Evolutionary conservation across 2,888 invertebrate genomes (phyloP).

Genomic region (Ennomos quercinarius): DNA sequence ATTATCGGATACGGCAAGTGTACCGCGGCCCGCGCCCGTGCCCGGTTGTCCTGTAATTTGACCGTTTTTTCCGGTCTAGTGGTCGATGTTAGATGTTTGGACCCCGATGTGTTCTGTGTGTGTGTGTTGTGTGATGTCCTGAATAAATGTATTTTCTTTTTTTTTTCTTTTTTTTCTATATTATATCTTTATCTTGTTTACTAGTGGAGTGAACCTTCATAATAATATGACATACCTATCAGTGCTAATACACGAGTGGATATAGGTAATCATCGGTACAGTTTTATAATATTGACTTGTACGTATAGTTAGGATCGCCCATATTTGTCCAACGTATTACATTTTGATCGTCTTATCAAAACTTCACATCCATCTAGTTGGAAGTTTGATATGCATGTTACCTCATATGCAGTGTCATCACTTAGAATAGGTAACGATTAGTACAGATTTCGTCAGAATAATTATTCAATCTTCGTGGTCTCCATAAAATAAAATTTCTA

Average conservation of each 20-base stretch:
- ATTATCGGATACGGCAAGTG: constrained; percentile 58
- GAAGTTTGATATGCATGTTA: too few relatives aligned
- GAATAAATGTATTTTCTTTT: too few relatives aligned
- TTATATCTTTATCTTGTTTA: constrained; percentile 41
- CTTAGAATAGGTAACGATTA: background rate
- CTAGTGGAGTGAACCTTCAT: constrained; percentile 1
- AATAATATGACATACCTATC: background rate
- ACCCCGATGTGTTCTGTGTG: too few relatives aligned
- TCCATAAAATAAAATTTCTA: constrained; percentile 29
- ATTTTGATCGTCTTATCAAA: too few relatives aligned
- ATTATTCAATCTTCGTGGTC: constrained; percentile 15
- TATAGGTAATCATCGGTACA: constrained; percentile 2
- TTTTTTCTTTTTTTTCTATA: too few relatives aligned
- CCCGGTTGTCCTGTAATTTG: constrained; percentile 53
- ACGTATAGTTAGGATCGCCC: background rate
- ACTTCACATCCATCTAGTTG: too few relatives aligned
- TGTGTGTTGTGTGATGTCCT: too few relatives aligned
- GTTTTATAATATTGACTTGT: constrained; percentile 11
- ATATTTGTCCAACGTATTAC: constrained; percentile 1
- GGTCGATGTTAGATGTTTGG: constrained; percentile 54
- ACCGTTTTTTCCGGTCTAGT: constrained; percentile 51
- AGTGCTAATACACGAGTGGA: constrained; percentile 1
- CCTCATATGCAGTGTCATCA: too few relatives aligned
- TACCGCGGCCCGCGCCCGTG: constrained; percentile 52
- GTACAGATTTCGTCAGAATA: background rate